A percentile compares a stretch with the other conserved stretches of the same genome.
Conservation (phyloP, 2,113 vertebrate species). For the Anhinga rufa region DNA sequence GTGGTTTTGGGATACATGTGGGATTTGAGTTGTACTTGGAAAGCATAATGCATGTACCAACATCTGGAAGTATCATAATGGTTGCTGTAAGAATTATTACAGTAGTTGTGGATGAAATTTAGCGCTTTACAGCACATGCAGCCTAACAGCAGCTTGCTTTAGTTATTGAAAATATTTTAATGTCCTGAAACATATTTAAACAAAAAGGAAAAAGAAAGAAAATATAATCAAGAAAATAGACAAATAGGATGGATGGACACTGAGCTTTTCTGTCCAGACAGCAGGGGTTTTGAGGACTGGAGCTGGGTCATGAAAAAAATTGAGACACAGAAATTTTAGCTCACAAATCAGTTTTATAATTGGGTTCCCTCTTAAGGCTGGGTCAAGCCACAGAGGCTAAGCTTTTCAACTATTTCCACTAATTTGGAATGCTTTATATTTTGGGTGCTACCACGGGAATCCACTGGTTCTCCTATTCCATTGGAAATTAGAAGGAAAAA, state of each 20-base stretch:
- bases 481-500: background rate
- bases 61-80: conserved; percentile 50
- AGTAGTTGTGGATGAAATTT: background rate
- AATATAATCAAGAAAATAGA: background rate
- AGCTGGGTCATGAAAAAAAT: background rate
- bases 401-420: background rate
- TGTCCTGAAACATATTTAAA: background rate
- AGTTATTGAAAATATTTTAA: background rate
- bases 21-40: conserved; percentile 50
- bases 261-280: background rate
- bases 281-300: background rate
- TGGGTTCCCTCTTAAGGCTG: background rate
- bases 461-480: background rate
- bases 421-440: background rate
- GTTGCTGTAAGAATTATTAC: conserved; percentile 21
- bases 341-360: background rate
- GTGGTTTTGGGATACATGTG: conserved; percentile 66
- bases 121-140: conserved; percentile 14
- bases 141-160: background rate
- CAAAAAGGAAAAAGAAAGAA: background rate
- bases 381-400: background rate
- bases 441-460: background rate
- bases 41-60: conserved; percentile 22
- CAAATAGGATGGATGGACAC: background rate
- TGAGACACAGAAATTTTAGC: background rate